Conservation (phyloP, 2,797 vertebrate genomes). For the Potorous gilbertii region DNA sequence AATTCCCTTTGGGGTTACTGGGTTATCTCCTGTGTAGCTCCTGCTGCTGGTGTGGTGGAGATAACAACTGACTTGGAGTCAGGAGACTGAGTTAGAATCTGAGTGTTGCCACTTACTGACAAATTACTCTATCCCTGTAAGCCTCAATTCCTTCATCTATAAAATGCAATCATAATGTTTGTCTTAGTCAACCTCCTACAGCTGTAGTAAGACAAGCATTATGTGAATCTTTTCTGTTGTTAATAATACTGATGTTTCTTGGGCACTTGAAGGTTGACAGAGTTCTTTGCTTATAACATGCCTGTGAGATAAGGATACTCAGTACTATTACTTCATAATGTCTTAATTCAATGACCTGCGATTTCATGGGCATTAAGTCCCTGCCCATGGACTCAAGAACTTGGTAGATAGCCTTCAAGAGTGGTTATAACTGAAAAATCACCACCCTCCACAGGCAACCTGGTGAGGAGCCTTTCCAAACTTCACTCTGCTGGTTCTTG, state of each 20-base stretch:
- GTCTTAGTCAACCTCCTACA: not conserved
- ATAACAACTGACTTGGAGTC: not conserved
- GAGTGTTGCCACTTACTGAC: not conserved
- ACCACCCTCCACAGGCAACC: not conserved
- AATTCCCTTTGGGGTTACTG: not conserved
- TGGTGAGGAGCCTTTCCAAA: not conserved
- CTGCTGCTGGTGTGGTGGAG: not conserved
- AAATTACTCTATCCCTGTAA: not conserved
- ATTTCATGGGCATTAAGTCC: not conserved
- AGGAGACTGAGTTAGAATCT: not conserved
- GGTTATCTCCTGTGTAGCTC: not conserved
- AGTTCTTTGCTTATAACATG: not conserved
- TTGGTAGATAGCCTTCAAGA: not conserved
- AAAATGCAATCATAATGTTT: not conserved
- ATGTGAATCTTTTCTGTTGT: not conserved
- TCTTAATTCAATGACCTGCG: not conserved
- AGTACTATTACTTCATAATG: not conserved
- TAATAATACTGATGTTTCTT: not conserved
- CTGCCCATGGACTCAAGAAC: not conserved
- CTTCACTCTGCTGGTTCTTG: not conserved
- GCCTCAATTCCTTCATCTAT: not conserved
- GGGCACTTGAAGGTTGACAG: not conserved
- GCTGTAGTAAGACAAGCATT: not conserved
- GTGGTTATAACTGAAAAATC: not conserved
- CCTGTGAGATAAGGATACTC: not conserved